These are phyloP conservation scores for Caenorhabditis sp. DNA, from an alignment of 2,888 invertebrate genomes.

Conservation along the genomic window DNA sequence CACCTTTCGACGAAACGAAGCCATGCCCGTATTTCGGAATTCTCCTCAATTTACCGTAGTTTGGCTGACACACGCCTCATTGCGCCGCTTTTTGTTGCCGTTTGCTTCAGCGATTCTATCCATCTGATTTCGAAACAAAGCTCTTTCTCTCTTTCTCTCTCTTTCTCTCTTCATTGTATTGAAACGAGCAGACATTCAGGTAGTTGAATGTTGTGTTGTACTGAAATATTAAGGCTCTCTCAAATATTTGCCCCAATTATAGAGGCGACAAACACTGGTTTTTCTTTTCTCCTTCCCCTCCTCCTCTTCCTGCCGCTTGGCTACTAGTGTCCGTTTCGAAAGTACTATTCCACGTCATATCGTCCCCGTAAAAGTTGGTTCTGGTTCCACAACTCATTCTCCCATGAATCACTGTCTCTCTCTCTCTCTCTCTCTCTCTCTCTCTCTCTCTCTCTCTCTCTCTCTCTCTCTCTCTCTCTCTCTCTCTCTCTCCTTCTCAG, in stretches of 20 bases:
- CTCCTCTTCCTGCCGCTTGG: background rate
- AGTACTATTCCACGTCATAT: constrained; percentile 1
- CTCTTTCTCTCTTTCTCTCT: background rate
- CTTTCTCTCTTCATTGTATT: background rate
- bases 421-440: background rate
- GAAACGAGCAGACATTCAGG: constrained; percentile 19
- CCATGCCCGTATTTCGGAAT: constrained; percentile 43
- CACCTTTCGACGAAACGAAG: constrained; percentile 21
- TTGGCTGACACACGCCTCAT: constrained; percentile 38
- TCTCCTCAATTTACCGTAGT: constrained; percentile 22
- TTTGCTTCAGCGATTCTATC: constrained; percentile 9
- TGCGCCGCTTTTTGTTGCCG: constrained; percentile 17
- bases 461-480: background rate
- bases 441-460: background rate
- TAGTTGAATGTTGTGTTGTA: constrained; percentile 9
- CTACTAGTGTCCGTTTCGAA: constrained; percentile 1
- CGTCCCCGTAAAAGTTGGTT: too few relatives aligned
- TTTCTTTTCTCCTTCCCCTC: too few relatives aligned
- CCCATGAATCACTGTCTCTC: background rate
- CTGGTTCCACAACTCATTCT: background rate
- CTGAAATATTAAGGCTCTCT: constrained; percentile 20
- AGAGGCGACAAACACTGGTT: constrained; percentile 37
- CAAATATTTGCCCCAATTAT: constrained; percentile 49
- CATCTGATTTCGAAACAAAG: constrained; percentile 7
- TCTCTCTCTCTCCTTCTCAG: background rate